Evolutionary conservation across 1,140 invertebrate genomes (phyloP), one percentile per base, ranked within the genome.

Genomic region (Branchinecta lynchi): DNA sequence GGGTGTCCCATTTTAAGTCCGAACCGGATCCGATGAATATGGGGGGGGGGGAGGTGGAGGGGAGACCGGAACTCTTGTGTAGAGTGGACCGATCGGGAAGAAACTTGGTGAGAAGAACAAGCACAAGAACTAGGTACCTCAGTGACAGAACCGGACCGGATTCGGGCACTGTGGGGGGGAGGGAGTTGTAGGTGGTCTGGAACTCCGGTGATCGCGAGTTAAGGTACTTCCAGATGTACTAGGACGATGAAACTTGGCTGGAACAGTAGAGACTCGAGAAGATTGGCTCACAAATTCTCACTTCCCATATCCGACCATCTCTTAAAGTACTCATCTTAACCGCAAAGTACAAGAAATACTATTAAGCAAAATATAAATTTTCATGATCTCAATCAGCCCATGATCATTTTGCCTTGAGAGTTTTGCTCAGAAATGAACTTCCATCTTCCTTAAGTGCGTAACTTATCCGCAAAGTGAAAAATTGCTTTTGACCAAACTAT

Each of bases 151-250:
- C 46, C 46, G 46, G 46, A 51, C 46, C n/a, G 46, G 46, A 51
- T 51, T n/a, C 46, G 46, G 9, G 9, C 46, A 9, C 46, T 51
- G 9, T 51, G 46, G 46, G 46, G 46, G 46, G n/a, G 46, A 9
- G 9, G n/a, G 46, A n/a, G 46, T n/a, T n/a, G n/a, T n/a, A n/a
- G 46, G n/a, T 9, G 46, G 9, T 51, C 46, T n/a, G n/a, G 46
- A 9, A n/a, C 46, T 51, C n/a, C n/a, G 46, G 46, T 51, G 46
- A 51, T 9, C n/a, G 9, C 46, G n/a, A n/a, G n/a, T n/a, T n/a
- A n/a, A n/a, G 46, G 46, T 51, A n/a, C n/a, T 51, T 51, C 46
- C n/a, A n/a, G 46, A 51, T n/a, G 46, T 51, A n/a, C 46, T 51
- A 51, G 46, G 46, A 51, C 46, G 46, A 51, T 51, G 46, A 51